These are phyloP conservation scores for Chrysoperla carnea DNA, from an alignment of 1,140 invertebrate species.

Conservation along the genomic window DNA sequence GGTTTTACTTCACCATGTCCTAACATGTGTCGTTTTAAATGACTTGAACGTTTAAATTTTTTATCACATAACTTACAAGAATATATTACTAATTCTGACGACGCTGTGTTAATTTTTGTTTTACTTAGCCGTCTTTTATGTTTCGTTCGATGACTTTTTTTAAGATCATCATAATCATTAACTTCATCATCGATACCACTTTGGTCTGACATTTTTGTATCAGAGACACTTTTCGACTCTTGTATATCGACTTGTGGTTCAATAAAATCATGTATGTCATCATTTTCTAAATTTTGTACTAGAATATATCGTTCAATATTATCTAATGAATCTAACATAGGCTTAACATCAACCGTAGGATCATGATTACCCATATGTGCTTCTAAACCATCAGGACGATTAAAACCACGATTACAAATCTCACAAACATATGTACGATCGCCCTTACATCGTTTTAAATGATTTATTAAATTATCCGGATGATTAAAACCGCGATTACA, in stretches of 20 bases:
- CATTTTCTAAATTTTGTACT: slow-evolving; percentile 10
- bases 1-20: slow-evolving; percentile 16
- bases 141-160: too few species aligned
- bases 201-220: too few species aligned
- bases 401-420: slow-evolving; percentile 26
- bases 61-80: slow-evolving; percentile 16
- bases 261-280: slow-evolving; percentile 12
- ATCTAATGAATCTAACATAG: slow-evolving; percentile 11
- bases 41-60: slow-evolving; percentile 13
- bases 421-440: slow-evolving; percentile 24
- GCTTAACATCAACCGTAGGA: slow-evolving; percentile 11
- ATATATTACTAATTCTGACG: slow-evolving; percentile 4
- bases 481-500: slow-evolving; percentile 33
- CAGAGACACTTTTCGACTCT: too few species aligned
- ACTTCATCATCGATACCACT: too few species aligned
- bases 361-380: slow-evolving; percentile 18
- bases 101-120: too few species aligned
- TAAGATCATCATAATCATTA: too few species aligned
- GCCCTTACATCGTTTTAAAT: slow-evolving; percentile 20
- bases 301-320: background rate
- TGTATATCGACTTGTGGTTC: slow-evolving; percentile 12
- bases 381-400: slow-evolving; percentile 17
- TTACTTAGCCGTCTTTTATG: too few species aligned
- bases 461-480: slow-evolving; percentile 26
- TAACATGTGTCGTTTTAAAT: slow-evolving; percentile 15